Base-by-base conservation (phyloP, 2,113 vertebrate species). In the Irena cyanogastra region DNA sequence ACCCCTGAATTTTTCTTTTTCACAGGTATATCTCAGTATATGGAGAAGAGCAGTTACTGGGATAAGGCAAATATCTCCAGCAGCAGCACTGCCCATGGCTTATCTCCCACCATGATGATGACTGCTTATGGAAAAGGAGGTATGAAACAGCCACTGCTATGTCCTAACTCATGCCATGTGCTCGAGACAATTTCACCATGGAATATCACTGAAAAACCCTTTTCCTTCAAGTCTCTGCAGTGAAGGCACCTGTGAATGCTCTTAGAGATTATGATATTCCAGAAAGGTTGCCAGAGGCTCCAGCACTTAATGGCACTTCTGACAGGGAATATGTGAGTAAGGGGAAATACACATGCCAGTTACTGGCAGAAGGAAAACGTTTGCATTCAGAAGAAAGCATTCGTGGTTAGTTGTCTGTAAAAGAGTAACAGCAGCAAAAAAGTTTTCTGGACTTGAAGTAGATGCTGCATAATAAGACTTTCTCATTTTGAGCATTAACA, bases 221-320 rank as follows among this genome's bases (percentile, higher is more conserved):
- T 69, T 65, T 77, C 26, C 64, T 91, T 78, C 1, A 5, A 63
- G 57, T 52, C 53, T 89, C 56, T 89, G 87, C 63, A 91, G 9
- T 70, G 66, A 80, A 91, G 84, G 87, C 90, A 95, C 90, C 90
- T 96, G 91, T 93, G 82, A 97, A 94, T 93, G 84, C 66, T 91
- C 54, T 88, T 91, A 79, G 60, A 80, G 33, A 79, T 68, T 21
- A 54, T 28, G 64, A 69, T 87, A 70, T 96, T 89, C 94, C 87
- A 94, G 30, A 80, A 72, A 54, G 50, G 59, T 18, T 93, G 85
- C 88, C 95, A 96, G 53, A n/a, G 89, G 60, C 71, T 75, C 68
- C 90, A 88, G 77, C 75, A 78, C 33, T 93, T 80, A 47, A 66
- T 47, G 79, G 85, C 92, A 65, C 79, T 87, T 92, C 41, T 56